Evolutionary conservation across 2,888 invertebrate species (phyloP).

Genomic region (Megalurothrips usitatus): DNA sequence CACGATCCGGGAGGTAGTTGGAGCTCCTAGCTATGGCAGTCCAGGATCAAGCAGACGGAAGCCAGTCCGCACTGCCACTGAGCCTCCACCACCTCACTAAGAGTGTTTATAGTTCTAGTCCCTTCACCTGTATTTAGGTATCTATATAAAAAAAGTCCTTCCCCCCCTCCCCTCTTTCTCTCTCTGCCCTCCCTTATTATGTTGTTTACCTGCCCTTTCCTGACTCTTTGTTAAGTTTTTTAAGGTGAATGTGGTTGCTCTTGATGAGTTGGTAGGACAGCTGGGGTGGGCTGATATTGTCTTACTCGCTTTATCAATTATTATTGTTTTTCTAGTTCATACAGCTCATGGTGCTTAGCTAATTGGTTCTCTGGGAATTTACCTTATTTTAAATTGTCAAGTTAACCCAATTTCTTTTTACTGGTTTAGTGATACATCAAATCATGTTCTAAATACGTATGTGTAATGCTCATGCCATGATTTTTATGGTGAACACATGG

Average conservation of each 20-base stretch:
- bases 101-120: conserved; percentile 9
- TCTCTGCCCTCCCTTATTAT: not conserved
- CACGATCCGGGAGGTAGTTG: conserved; percentile 39
- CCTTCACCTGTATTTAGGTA: not conserved
- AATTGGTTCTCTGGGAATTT: not conserved
- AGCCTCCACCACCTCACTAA: conserved; percentile 50
- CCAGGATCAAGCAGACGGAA: conserved; percentile 48
- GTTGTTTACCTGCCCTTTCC: not conserved
- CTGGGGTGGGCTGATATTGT: not conserved
- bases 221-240: not conserved
- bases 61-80: conserved; percentile 49
- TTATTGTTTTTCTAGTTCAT: not conserved
- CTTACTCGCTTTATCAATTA: not conserved
- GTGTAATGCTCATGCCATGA: not conserved
- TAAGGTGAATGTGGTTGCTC: not conserved
- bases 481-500: not conserved
- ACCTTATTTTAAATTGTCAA: not conserved
- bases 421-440: not conserved
- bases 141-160: not conserved
- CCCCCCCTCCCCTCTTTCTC: not conserved
- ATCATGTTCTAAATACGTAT: not conserved
- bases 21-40: conserved; percentile 43
- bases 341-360: conserved; percentile 14
- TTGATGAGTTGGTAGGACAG: conserved; percentile 7
- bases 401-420: not conserved